Percentiles rank a stretch among this genome's conserved stretches.
Conservation (phyloP, 2,113 vertebrate genomes). For the Gnathonemus echidnorhynchus region DNA sequence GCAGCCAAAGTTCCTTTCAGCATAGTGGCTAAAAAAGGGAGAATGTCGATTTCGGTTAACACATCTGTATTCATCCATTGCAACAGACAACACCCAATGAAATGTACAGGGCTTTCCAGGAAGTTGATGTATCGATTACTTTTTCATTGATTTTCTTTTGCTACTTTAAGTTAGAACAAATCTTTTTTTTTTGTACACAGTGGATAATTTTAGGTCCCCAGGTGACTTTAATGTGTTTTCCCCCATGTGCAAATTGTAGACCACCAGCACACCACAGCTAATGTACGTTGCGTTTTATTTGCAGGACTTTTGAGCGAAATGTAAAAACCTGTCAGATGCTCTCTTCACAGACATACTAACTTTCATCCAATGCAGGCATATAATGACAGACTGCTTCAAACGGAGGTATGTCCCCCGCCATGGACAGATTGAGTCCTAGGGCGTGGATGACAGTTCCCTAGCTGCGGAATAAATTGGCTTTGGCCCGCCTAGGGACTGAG, state of each 20-base stretch:
- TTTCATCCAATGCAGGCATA: background rate
- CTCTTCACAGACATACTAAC: background rate
- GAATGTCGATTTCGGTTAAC: background rate
- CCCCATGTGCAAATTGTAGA: background rate
- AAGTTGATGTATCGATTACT: background rate
- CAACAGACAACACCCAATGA: background rate
- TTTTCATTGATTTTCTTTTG: background rate
- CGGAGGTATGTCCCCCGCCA: background rate
- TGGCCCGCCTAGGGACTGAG: background rate
- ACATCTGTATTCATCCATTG: background rate
- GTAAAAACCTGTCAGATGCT: background rate
- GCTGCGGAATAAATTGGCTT: constrained; percentile 11
- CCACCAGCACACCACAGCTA: background rate
- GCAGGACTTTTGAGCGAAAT: background rate
- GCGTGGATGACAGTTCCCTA: background rate
- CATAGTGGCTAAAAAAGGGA: background rate
- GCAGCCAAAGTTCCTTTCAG: background rate
- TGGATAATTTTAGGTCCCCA: background rate
- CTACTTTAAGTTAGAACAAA: background rate
- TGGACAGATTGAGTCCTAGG: background rate
- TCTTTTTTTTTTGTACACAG: background rate
- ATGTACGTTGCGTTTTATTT: background rate
- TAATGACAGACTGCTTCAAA: background rate
- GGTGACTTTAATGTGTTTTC: background rate
- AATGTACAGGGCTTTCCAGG: background rate